Evolutionary conservation across 2,888 invertebrate genomes (phyloP).

Genomic region (Zaprionus lineosus): DNA sequence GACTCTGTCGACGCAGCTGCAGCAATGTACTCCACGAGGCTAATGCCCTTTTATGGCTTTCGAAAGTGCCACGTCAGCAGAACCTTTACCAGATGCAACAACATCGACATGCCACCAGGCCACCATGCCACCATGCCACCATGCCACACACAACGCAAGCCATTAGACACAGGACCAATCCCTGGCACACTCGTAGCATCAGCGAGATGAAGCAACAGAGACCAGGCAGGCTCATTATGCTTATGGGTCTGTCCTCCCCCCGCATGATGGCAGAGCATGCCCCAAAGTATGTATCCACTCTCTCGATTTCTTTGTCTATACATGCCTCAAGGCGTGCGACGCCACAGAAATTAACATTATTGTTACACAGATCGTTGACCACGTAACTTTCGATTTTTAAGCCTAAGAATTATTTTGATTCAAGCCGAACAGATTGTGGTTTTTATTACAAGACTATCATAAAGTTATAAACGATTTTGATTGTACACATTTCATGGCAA

Average conservation of each 20-base stretch:
- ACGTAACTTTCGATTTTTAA: slow-evolving; percentile 35
- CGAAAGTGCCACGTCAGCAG: slow-evolving; percentile 68
- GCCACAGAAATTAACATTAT: slow-evolving; percentile 38
- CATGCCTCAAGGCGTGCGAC: slow-evolving; percentile 16
- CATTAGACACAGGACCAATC: slow-evolving; percentile 55
- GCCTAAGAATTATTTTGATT: no score
- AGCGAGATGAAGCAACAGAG: slow-evolving; percentile 1
- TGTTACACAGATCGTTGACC: slow-evolving; percentile 46
- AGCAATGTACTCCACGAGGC: slow-evolving; percentile 62
- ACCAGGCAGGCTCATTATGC: slow-evolving; percentile 58
- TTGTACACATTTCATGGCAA: no score
- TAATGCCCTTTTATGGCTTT: slow-evolving; percentile 76
- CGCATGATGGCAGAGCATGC: slow-evolving; percentile 17
- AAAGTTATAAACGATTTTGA: no score
- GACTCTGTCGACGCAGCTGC: slow-evolving; percentile 24
- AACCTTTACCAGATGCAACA: no score
- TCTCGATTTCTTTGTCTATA: slow-evolving; percentile 39
- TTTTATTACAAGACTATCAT: no score
- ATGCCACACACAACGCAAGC: slow-evolving; percentile 34
- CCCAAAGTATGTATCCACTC: slow-evolving; percentile 52
- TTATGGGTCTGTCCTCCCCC: slow-evolving; percentile 30
- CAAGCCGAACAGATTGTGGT: no score
- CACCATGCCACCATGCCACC: no score
- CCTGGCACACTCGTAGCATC: slow-evolving; percentile 2
- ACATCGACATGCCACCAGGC: no score